These are phyloP conservation scores for Danio kyathit DNA, from an alignment of 2,797 vertebrate species.

Conservation along the genomic window DNA sequence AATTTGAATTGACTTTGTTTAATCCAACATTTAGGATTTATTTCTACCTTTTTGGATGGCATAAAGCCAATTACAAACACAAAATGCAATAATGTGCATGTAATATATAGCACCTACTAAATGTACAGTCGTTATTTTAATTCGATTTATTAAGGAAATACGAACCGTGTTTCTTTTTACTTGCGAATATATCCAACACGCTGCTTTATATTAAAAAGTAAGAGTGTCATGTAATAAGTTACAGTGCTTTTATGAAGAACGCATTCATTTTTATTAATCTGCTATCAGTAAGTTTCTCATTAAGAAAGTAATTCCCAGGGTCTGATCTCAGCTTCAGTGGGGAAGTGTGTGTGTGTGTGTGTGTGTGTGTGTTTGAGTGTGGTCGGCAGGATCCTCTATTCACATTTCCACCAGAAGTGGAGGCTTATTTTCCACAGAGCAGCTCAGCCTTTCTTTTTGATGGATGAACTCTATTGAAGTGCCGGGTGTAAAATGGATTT, in stretches of 20 bases:
- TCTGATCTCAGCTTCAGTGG: constrained; percentile 8
- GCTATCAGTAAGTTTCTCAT: constrained; percentile 25
- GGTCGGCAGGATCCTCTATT: constrained; percentile 26
- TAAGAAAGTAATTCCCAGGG: constrained; percentile 23
- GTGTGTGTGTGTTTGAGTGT: constrained; percentile 33
- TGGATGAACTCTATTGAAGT: constrained; percentile 73
- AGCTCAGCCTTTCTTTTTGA: constrained; percentile 60
- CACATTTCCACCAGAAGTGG: constrained; percentile 36
- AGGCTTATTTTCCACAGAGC: constrained; percentile 59
- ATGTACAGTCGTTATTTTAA: background rate
- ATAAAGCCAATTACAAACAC: background rate
- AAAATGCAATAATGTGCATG: too few relatives aligned
- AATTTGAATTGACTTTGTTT: background rate
- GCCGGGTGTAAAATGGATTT: constrained; percentile 84
- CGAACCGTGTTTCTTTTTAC: background rate
- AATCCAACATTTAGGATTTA: background rate
- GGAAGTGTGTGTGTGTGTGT: constrained; percentile 25
- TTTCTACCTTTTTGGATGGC: background rate
- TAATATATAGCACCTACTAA: background rate
- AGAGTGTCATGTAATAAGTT: background rate
- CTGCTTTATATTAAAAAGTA: constrained; percentile 1
- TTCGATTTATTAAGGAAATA: background rate
- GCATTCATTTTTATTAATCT: constrained; percentile 24
- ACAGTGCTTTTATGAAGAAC: background rate
- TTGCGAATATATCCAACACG: background rate